Percentiles rank a stretch among this genome's conserved stretches.
Evolutionary conservation across 2,888 invertebrate species (phyloP).

Genomic region (Sympetrum striolatum): DNA sequence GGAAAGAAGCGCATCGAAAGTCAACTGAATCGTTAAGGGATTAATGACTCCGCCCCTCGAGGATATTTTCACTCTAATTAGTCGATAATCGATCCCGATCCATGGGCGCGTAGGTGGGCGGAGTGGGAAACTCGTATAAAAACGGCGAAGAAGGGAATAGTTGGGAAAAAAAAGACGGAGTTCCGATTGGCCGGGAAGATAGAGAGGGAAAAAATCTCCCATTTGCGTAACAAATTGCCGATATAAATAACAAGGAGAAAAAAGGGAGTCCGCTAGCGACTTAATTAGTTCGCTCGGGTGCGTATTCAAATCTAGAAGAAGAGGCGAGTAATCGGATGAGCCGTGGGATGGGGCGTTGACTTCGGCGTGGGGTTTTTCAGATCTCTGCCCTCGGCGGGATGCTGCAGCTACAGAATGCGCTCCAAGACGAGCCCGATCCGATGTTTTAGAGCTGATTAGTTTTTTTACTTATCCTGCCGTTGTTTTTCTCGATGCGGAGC

Average conservation of each 20-base stretch:
- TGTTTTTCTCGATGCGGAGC: too few species aligned
- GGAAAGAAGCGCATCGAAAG: not conserved
- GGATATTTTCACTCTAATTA: not conserved
- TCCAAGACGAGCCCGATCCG: too few species aligned
- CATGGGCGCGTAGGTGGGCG: not conserved
- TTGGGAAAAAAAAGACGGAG: not conserved
- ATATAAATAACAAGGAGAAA: slow-evolving; percentile 9
- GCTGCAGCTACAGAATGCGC: too few species aligned
- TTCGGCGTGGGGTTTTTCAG: not conserved
- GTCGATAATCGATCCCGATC: not conserved
- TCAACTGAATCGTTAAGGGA: not conserved
- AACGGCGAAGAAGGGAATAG: not conserved
- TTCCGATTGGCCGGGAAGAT: not conserved
- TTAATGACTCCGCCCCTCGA: not conserved
- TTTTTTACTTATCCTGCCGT: too few species aligned
- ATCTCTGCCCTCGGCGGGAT: too few species aligned
- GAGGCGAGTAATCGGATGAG: not conserved
- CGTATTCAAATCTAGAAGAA: slow-evolving; percentile 7
- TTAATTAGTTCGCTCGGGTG: slow-evolving; percentile 26
- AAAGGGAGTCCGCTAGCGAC: not conserved
- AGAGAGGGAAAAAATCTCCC: not conserved
- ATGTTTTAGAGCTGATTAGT: too few species aligned
- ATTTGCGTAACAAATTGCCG: slow-evolving; percentile 30
- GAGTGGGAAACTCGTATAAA: not conserved
- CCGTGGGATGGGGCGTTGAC: not conserved